These are phyloP conservation scores for Brachypodius melanocephalos DNA, from an alignment of 2,113 vertebrate genomes.

Conservation along the genomic window DNA sequence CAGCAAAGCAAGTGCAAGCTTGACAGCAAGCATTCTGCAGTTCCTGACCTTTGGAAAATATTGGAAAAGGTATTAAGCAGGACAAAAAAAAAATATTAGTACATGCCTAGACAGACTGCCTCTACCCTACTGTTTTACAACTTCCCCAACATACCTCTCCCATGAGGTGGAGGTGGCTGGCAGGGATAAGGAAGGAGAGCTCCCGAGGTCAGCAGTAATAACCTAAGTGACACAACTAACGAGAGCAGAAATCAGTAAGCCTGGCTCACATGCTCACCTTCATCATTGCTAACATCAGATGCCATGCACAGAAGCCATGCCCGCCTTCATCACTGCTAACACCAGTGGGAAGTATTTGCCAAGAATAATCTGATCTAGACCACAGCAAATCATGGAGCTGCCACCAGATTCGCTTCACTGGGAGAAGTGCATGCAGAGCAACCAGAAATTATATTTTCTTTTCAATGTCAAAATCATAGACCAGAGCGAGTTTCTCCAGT, in stretches of 20 bases:
- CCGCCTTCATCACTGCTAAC: not conserved
- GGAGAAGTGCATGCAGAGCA: not conserved
- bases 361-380: not conserved
- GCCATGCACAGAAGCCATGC: not conserved
- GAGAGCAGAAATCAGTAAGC: not conserved
- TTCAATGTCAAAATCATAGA: not conserved
- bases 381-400: not conserved
- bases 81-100: not conserved
- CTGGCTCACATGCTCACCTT: not conserved
- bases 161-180: not conserved
- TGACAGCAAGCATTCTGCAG: not conserved
- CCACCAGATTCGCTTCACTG: not conserved
- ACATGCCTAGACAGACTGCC: not conserved
- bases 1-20: constrained; percentile 24
- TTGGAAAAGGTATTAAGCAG: not conserved
- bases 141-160: not conserved
- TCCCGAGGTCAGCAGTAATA: not conserved
- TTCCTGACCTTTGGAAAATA: not conserved
- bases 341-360: not conserved
- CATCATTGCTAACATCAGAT: not conserved
- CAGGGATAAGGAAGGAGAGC: not conserved
- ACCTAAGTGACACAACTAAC: not conserved
- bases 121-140: not conserved
- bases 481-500: not conserved
- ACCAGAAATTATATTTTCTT: not conserved